Evolutionary conservation across 1,140 invertebrate species (phyloP), one percentile per base, ranked within the genome.

Genomic region (Halictus rubicundus): DNA sequence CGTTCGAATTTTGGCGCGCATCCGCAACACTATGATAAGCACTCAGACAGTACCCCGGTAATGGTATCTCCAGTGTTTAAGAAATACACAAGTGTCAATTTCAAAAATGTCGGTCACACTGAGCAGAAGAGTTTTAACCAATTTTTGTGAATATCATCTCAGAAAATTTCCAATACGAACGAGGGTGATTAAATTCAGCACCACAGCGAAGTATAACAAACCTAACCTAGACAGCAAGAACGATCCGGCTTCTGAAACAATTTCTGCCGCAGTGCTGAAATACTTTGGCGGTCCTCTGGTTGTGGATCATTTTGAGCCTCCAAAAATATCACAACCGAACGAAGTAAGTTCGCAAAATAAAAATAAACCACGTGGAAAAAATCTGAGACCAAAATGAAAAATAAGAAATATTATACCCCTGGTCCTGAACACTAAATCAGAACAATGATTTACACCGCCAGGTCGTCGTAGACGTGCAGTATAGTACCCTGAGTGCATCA

Each of bases 401-500:
- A 46, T 46, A 46, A 7, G 6, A 46, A 32, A 32, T n/a, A n/a
- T 32, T 9, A 4, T 21, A 6, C 6, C 0, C 1, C 5, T 3
- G 5, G 16, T 21, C 2, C 4, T 52, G 19, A 14, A 19, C 16
- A 12, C 19, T 21, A 52, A 52, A 52, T 6, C 49, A 16, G 2
- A 52, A 52, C n/a, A 3, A 74, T 27, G 37, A 75, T 74, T 83
- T 59, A 7, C 25, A 70, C 80, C 71, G 32, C 27, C 66, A 95
- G 95, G 93, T 95, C 42, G 81, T 95, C 32, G 93, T 96, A 32
- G 92, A 93, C 73, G 93, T 95, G 16, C 91, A 94, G 80, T 94
- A 92, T 66, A 95, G 94, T 87, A 94, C 94, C 23, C 89, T 95
- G n/a, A 95, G 95, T 89, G 93, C 93, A 70, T 91, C 94, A 7